Base-by-base conservation (phyloP, 2,888 invertebrate genomes). In the Enchytraeus crypticus region DNA sequence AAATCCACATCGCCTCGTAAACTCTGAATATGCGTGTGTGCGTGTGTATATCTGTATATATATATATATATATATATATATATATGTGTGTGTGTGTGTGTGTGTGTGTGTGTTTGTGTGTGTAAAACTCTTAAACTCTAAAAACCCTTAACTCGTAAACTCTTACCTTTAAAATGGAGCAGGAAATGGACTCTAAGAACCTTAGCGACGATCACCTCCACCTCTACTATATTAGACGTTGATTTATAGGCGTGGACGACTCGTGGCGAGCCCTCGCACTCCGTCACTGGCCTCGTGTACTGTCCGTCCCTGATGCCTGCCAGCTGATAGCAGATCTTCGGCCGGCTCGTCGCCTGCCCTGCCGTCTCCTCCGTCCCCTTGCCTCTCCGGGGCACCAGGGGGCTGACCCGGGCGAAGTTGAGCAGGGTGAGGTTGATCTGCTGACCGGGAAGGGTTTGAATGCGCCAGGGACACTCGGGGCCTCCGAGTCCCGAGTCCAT, bases 211-310 rank as follows among this genome's bases (percentile, higher is more conserved):
- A 61, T 26, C n/a, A 63, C 32, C 21, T 57, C 57, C 5, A 63
- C 18, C 18, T 61, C 49, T 8, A 63, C 27, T 21, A 32, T 26
- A 32, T 57, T 57, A 3, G 33, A n/a, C 29, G 46, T 32, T 5
- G 57, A 47, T 54, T 33, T 26, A 53, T 63, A 57, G 30, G 46
- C 63, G 43, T 58, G 53, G 21, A 34, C 43, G 27, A 57, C 51
- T 18, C 63, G n/a, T 26, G 53, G 53, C 18, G 62, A 57, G 0
- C 63, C 63, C 38, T 63, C 63, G 33, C 63, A 63, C 27, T 57
- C 56, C 18, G 53, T 61, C 45, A 63, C 21, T 3, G 38, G 26
- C 46, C 45, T 57, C 26, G 23, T 29, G 43, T 53, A 32, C 14
- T 54, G 30, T 5, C 46, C 23, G 30, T 63, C 63, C 45, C 53